Percentiles rank a stretch among this genome's conserved stretches.
These are phyloP conservation scores for Marmota monax DNA, from an alignment of 2,113 vertebrate genomes.

Conservation along the genomic window DNA sequence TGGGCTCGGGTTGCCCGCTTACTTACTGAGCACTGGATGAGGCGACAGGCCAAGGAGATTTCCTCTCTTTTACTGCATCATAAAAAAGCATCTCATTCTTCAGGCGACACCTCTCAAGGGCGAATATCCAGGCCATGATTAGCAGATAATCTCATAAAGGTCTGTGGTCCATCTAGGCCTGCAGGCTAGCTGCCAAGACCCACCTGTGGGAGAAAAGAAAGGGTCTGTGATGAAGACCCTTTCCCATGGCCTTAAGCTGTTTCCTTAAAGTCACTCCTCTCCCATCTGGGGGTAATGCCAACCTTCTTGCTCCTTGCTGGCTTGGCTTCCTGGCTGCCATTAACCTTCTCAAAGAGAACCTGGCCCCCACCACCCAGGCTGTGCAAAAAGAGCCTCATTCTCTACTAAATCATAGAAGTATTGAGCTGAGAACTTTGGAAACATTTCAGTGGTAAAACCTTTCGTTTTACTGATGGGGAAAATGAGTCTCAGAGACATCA, in stretches of 20 bases:
- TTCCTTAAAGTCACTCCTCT: constrained; percentile 20
- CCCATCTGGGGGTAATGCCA: not conserved
- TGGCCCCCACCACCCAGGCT: not conserved
- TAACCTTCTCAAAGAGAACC: constrained; percentile 44
- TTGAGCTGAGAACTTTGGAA: not conserved
- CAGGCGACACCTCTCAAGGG: constrained; percentile 72
- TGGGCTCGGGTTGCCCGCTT: constrained; percentile 79
- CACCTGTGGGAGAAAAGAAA: constrained; percentile 41
- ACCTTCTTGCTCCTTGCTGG: not conserved
- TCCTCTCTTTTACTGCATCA: constrained; percentile 85
- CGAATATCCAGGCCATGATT: constrained; percentile 74
- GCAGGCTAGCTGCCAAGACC: constrained; percentile 27
- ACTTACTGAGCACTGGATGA: constrained; percentile 76
- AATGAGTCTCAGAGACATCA: not conserved
- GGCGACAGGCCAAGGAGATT: constrained; percentile 82
- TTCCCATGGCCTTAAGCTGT: not conserved
- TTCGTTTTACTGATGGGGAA: not conserved
- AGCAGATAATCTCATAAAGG: constrained; percentile 78
- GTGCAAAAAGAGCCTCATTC: not conserved
- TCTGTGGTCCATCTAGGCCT: constrained; percentile 51
- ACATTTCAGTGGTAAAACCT: not conserved
- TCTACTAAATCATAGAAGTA: not conserved
- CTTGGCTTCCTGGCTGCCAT: not conserved
- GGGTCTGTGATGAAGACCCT: not conserved
- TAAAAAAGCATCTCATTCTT: constrained; percentile 84